Base-by-base conservation (phyloP, 1,140 invertebrate genomes). In the Procambarus clarkii region DNA sequence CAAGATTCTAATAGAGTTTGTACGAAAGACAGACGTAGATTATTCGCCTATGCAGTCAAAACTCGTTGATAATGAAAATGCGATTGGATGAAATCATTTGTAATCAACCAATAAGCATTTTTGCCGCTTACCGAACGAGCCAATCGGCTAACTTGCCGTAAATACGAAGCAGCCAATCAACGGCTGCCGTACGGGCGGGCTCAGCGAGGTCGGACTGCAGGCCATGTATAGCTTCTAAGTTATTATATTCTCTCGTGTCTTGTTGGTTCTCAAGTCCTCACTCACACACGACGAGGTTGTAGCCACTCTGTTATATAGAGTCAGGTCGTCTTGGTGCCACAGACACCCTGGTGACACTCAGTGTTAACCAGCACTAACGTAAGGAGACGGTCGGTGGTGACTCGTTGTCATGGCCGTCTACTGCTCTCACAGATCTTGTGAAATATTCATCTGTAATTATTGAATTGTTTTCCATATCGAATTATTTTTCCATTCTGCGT, bases 271-370 rank as follows among this genome's bases (percentile, higher is more conserved):
- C 64, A 69, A 69, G 64, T 69, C 64, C 13, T 69, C 64, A 69
- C 64, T 69, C 64, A 69, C 64, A 69, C 3, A 21, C 13, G 11
- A 69, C 13, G 64, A 69, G 64, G 64, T 69, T 69, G 64, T 69
- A 69, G 64, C 18, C 64, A 21, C 64, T 69, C 64, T 69, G 64
- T 69, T 69, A 69, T 69, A 69, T 69, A 69, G 64, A 69, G 64
- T 69, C 13, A 18, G 13, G 13, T 69, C 54, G 9, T 69, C 64
- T 69, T 4, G 0, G 64, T 34, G 64, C 21, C 64, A 69, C 13
- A 18, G 3, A 21, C 13, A 18, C 11, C 13, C 13, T 13, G 64
- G 54, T 58, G 7, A 58, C 13, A 58, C 54, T 13, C 13, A 18
- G 2, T 11, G 9, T 69, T 69, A 4, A 18, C 4, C 64, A 18